A percentile compares a stretch with the other conserved stretches of the same genome.
Conservation (phyloP, 2,888 invertebrate species). For the Orchesella flavescens region DNA sequence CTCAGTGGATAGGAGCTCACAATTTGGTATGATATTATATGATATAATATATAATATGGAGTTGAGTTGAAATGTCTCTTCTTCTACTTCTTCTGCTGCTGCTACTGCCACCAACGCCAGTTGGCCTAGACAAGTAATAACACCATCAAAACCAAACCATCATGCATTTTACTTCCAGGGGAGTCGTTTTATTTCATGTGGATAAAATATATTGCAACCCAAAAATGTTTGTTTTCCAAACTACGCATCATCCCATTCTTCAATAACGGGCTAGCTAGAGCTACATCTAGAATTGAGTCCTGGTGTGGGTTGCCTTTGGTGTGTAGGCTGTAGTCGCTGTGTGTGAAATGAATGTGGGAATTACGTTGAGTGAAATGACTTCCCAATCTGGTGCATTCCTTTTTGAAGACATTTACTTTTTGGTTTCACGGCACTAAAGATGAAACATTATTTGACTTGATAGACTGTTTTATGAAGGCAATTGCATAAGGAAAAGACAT, state of each 20-base stretch:
- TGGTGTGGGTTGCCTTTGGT: background rate
- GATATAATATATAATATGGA: background rate
- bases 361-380: no score
- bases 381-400: no score
- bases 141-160: constrained; percentile 23
- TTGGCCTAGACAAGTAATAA: constrained; percentile 54
- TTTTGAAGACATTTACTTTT: no score
- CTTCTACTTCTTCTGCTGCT: background rate
- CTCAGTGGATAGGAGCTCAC: constrained; percentile 22
- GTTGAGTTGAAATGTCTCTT: background rate
- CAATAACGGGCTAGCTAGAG: no score
- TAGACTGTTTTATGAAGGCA: no score
- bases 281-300: background rate
- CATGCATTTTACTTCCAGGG: constrained; percentile 19
- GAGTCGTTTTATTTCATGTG: constrained; percentile 32
- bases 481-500: no score
- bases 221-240: background rate
- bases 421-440: no score
- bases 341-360: no score
- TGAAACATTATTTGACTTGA: no score
- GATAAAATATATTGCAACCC: constrained; percentile 1
- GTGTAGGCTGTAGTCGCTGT: background rate
- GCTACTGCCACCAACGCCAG: constrained; percentile 24
- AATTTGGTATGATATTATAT: background rate
- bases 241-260: background rate